These are phyloP conservation scores for Masticophis lateralis DNA, from an alignment of 2,797 vertebrate genomes.

Conservation along the genomic window DNA sequence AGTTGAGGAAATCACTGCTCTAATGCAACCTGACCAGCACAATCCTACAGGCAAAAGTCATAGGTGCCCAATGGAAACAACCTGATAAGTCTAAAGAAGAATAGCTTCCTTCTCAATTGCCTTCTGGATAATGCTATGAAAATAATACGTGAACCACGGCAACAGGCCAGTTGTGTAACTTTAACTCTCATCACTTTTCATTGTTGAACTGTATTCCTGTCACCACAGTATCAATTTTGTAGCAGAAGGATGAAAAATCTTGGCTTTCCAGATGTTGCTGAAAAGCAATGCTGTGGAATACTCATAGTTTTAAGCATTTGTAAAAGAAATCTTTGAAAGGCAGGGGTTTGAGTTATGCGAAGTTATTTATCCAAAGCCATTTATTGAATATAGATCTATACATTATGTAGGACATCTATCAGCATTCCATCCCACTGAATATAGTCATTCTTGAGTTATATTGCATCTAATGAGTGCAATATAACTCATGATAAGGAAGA, in stretches of 20 bases:
- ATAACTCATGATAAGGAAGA: not conserved
- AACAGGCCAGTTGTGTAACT: not conserved
- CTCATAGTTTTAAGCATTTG: not conserved
- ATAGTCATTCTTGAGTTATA: not conserved
- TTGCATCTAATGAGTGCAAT: not conserved
- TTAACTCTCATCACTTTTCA: not conserved
- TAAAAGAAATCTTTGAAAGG: not conserved
- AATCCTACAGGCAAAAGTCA: not conserved
- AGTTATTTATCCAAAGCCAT: not conserved
- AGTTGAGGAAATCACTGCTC: not conserved
- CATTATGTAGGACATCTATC: not conserved
- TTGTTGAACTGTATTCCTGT: not conserved
- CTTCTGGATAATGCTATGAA: not conserved
- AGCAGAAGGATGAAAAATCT: not conserved
- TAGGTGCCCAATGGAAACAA: not conserved
- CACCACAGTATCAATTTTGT: not conserved
- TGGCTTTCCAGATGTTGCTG: not conserved
- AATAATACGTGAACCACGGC: not conserved
- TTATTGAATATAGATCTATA: not conserved
- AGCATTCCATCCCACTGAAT: not conserved
- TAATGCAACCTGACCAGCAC: not conserved
- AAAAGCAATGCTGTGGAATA: not conserved
- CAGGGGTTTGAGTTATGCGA: not conserved
- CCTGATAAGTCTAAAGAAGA: not conserved
- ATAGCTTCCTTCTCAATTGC: not conserved